Evolutionary conservation across 2,797 vertebrate species (phyloP), one percentile per base, ranked within the genome.

Genomic region (Neomorphus geoffroyi): DNA sequence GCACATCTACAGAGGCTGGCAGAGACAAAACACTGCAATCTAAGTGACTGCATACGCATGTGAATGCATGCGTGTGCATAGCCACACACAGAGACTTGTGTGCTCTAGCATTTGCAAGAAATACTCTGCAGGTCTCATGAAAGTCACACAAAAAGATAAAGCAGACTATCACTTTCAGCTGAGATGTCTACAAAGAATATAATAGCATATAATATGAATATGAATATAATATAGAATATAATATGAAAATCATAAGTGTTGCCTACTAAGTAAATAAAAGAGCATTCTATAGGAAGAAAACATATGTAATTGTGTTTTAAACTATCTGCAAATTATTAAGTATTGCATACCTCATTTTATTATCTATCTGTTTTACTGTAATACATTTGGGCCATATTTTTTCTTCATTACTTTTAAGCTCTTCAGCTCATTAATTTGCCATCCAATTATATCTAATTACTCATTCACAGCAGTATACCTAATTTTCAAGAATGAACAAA

Each of bases 371-470:
- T 90, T 94, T 93, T 70, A 77, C 27, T 83, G n/a, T 88, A 72
- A 79, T 84, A 91, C 30, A 74, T 86, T 86, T 83, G 3, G 4
- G 12, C 10, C 32, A 37, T 75, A 80, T 74, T 82, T 93, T 93
- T 79, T 66, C 24, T 83, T 83, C 43, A 84, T 88, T 62, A 58
- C 14, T 75, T 74, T 56, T 62, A 72, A 84, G 39, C 15, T 90
- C 35, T 86, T 90, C 73, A 95, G 37, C 8, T 93, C 66, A 84
- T 86, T 86, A 94, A 93, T 90, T 94, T 86, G 10, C 35, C 88
- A 48, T 48, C 23, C 46, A 77, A 79, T 91, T 93, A 71, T 53
- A 83, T 11, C 32, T 81, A 88, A 88, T 92, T 92, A 80, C 2
- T 84, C 37, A 39, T 83, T 86, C 84, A 91, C 64, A 92, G 43